phyloP scores from a whole-genome alignment of 2,113 vertebrate genomes.

The Bostrychus sinensis region DNA sequence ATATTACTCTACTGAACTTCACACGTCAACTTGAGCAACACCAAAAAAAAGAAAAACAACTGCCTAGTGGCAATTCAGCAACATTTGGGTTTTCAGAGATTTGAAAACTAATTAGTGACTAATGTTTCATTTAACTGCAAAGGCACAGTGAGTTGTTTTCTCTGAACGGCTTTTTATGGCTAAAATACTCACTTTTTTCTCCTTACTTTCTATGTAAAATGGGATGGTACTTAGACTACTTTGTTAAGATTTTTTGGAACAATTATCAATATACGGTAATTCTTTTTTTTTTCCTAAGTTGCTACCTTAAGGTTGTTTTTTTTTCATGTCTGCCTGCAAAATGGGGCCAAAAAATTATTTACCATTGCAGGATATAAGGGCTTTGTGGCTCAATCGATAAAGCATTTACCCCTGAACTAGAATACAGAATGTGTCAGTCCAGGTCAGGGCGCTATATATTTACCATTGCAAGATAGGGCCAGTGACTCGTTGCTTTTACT shows the following conservation, averaged over 20 bases:
- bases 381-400: too few relatives aligned
- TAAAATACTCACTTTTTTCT: background rate
- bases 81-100: slow-evolving; percentile 8
- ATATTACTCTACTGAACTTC: background rate
- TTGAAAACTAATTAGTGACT: background rate
- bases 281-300: too few relatives aligned
- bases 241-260: too few relatives aligned
- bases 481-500: too few relatives aligned
- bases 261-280: too few relatives aligned
- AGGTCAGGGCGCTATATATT: background rate
- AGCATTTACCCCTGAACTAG: too few relatives aligned
- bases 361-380: too few relatives aligned
- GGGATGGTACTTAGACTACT: background rate
- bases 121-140: slow-evolving; percentile 1
- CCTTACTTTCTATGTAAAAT: background rate
- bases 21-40: background rate
- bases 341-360: too few relatives aligned
- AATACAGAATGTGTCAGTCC: background rate
- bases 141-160: background rate
- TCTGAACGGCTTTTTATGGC: background rate
- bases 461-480: background rate
- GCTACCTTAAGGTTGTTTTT: too few relatives aligned
- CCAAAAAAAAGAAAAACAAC: slow-evolving; percentile 2
- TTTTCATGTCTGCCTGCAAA: too few relatives aligned
- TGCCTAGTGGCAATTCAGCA: background rate